A percentile compares a stretch with the other conserved stretches of the same genome.
These are phyloP conservation scores for Tangara arthus DNA, from an alignment of 2,797 vertebrate genomes.

Conservation along the genomic window DNA sequence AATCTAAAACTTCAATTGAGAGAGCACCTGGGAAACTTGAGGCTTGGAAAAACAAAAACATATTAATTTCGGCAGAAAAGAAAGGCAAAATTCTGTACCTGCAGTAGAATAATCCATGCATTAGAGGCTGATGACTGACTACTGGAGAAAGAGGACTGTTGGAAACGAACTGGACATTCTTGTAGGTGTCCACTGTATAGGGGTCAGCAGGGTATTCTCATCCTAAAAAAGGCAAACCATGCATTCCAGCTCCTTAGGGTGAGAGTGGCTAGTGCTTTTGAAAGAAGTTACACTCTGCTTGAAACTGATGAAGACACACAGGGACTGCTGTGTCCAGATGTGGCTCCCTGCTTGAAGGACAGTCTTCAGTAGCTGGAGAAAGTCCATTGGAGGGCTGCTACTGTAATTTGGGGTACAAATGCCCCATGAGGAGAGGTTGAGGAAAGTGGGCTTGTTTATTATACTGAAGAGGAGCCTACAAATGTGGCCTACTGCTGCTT, in stretches of 20 bases:
- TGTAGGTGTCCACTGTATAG: neutral
- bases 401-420: neutral
- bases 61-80: neutral
- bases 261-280: accelerated
- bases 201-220: neutral
- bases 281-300: neutral
- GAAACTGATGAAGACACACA: neutral
- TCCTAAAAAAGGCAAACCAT: neutral
- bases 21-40: neutral
- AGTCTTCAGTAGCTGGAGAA: neutral
- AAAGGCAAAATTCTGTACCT: neutral
- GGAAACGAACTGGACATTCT: neutral
- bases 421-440: accelerated
- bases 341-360: neutral
- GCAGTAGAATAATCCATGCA: neutral
- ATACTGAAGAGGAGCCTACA: neutral
- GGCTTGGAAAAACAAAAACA: neutral
- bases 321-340: neutral
- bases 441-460: neutral
- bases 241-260: neutral
- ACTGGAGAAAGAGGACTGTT: neutral
- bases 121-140: neutral
- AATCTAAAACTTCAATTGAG: neutral
- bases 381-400: neutral
- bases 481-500: neutral